A percentile compares a stretch with the other conserved stretches of the same genome.
Conservation (phyloP, 2,888 invertebrate species). For the Seira ritae region DNA sequence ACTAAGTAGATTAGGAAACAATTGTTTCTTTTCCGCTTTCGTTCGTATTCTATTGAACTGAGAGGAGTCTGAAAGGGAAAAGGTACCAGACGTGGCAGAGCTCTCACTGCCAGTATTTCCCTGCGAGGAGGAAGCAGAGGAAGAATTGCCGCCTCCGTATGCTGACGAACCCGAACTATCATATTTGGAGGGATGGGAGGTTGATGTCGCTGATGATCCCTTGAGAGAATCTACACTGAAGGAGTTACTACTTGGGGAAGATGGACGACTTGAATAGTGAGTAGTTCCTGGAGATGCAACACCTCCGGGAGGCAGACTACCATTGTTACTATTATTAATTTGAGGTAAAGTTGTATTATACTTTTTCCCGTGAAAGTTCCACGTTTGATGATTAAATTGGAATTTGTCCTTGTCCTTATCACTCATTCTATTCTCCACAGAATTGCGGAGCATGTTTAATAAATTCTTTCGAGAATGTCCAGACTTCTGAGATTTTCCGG, state of each 20-base stretch:
- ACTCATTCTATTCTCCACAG: slow-evolving; percentile 69
- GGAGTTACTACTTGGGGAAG: slow-evolving; percentile 45
- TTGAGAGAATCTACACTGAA: slow-evolving; percentile 32
- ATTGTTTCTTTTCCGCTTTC: slow-evolving; percentile 87
- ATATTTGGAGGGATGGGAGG: slow-evolving; percentile 37
- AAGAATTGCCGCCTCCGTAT: slow-evolving; percentile 42
- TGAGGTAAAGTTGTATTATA: slow-evolving; percentile 70
- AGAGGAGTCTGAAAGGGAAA: slow-evolving; percentile 34
- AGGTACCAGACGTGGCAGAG: slow-evolving; percentile 44
- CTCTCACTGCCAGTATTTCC: slow-evolving; percentile 45
- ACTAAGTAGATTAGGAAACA: slow-evolving; percentile 72
- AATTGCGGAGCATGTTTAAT: slow-evolving; percentile 68
- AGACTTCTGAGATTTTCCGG: slow-evolving; percentile 50
- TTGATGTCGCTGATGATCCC: neutral
- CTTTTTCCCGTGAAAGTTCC: slow-evolving; percentile 73
- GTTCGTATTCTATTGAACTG: slow-evolving; percentile 82
- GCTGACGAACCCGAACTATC: slow-evolving; percentile 43
- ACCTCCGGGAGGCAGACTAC: slow-evolving; percentile 24
- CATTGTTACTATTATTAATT: slow-evolving; percentile 39
- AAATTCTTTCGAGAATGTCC: slow-evolving; percentile 68
- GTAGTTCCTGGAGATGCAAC: slow-evolving; percentile 38
- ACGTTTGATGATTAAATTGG: slow-evolving; percentile 73
- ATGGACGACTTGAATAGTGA: slow-evolving; percentile 37
- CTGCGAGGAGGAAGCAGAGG: slow-evolving; percentile 35
- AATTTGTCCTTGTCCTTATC: slow-evolving; percentile 73